These are phyloP conservation scores for Cylas formicarius DNA, from an alignment of 1,140 invertebrate species.

Conservation along the genomic window DNA sequence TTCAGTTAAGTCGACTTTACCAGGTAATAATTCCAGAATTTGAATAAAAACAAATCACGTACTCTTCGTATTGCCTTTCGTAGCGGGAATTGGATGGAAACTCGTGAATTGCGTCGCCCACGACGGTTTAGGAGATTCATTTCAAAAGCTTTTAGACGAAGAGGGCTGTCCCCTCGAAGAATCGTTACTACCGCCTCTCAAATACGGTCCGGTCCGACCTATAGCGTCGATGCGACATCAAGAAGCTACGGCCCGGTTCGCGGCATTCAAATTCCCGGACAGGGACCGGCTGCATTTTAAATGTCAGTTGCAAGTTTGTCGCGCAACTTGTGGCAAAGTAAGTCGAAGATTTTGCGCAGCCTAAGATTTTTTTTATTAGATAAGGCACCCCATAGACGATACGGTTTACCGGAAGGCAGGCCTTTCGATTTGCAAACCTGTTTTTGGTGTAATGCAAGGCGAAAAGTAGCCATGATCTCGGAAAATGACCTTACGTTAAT, in stretches of 20 bases:
- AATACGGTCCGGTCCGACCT: conserved; percentile 32
- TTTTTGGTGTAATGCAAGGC: too few species aligned
- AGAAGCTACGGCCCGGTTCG: conserved; percentile 57
- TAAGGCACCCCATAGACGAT: too few species aligned
- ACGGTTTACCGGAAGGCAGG: too few species aligned
- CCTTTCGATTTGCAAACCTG: too few species aligned
- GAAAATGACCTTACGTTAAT: too few species aligned
- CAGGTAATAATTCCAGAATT: conserved; percentile 43
- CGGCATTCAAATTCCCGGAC: conserved; percentile 74
- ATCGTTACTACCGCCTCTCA: conserved; percentile 49
- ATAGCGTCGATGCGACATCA: conserved; percentile 49
- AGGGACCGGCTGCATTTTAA: conserved; percentile 62
- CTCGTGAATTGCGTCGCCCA: conserved; percentile 66
- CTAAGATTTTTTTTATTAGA: too few species aligned
- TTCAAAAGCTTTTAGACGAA: conserved; percentile 61
- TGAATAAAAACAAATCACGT: neutral
- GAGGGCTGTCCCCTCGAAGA: conserved; percentile 65
- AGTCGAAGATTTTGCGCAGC: neutral
- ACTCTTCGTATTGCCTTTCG: conserved; percentile 11
- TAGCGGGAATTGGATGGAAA: conserved; percentile 60
- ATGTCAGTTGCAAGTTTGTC: conserved; percentile 59
- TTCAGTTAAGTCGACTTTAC: conserved; percentile 59
- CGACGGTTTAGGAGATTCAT: conserved; percentile 62
- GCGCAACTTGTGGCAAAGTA: conserved; percentile 56
- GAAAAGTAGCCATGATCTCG: too few species aligned